Evolutionary conservation across 1,140 invertebrate genomes (phyloP).

Genomic region (Drosophila gunungcola): DNA sequence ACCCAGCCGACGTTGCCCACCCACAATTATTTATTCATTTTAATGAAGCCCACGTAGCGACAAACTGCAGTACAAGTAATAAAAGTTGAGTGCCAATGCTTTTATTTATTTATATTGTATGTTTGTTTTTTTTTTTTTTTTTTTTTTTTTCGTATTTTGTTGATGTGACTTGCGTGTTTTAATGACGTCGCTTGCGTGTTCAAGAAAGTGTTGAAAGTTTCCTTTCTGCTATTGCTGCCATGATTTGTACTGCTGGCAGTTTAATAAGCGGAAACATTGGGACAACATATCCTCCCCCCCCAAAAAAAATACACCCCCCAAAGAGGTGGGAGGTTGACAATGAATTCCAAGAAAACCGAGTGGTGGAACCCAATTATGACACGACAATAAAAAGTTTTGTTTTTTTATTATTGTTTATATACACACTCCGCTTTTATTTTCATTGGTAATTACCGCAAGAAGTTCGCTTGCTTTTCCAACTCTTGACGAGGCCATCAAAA

Average conservation of each 20-base stretch:
- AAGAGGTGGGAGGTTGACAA: slow-evolving; percentile 18
- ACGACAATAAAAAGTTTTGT: slow-evolving; percentile 30
- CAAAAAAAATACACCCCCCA: neutral
- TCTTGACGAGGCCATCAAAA: slow-evolving; percentile 30
- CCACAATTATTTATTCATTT: slow-evolving; percentile 25
- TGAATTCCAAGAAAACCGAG: slow-evolving; percentile 10
- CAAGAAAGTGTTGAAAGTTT: slow-evolving; percentile 72
- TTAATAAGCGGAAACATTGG: slow-evolving; percentile 65
- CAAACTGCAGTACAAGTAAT: slow-evolving; percentile 22
- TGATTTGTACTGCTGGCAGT: slow-evolving; percentile 38
- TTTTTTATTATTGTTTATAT: slow-evolving; percentile 46
- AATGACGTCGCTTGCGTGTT: slow-evolving; percentile 63
- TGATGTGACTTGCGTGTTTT: slow-evolving; percentile 58
- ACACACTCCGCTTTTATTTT: slow-evolving; percentile 54
- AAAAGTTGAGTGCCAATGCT: slow-evolving; percentile 5
- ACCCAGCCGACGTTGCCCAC: slow-evolving; percentile 15
- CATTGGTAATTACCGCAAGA: slow-evolving; percentile 52
- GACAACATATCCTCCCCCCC: slow-evolving; percentile 14
- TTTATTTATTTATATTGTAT: slow-evolving; percentile 26
- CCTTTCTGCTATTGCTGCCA: slow-evolving; percentile 24
- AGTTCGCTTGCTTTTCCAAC: slow-evolving; percentile 9
- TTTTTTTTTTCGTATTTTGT: slow-evolving; percentile 8
- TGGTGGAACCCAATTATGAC: slow-evolving; percentile 29
- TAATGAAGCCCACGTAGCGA: slow-evolving; percentile 38
- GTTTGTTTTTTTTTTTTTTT: slow-evolving; percentile 9